These are phyloP conservation scores for Phycodurus eques DNA, from an alignment of 2,113 vertebrate species.

Conservation along the genomic window DNA sequence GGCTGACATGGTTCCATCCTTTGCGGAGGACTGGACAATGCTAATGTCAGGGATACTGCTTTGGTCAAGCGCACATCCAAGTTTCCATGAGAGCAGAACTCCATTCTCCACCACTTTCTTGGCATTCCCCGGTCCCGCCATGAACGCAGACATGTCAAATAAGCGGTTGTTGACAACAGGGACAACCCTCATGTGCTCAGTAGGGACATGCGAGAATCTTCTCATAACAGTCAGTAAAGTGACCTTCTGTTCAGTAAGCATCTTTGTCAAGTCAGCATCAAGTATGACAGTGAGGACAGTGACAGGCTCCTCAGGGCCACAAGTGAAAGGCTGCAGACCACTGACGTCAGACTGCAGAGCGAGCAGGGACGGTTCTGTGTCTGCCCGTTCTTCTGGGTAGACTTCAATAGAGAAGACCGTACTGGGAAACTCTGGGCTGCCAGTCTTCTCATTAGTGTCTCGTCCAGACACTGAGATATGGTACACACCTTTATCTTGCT, in stretches of 20 bases:
- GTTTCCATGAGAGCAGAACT: constrained; percentile 90
- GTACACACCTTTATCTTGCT: constrained; percentile 89
- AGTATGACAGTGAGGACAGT: constrained; percentile 93
- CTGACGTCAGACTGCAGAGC: constrained; percentile 67
- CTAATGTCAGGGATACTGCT: constrained; percentile 87
- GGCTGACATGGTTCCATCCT: constrained; percentile 91
- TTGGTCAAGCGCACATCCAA: constrained; percentile 90
- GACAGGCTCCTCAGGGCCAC: constrained; percentile 81
- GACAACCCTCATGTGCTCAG: constrained; percentile 88
- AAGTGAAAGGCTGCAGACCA: constrained; percentile 75
- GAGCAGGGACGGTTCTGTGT: constrained; percentile 77
- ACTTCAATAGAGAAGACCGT: constrained; percentile 93
- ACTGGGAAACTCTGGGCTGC: constrained; percentile 73
- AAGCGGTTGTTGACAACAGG: constrained; percentile 95
- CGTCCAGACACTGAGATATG: constrained; percentile 82
- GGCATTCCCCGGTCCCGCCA: constrained; percentile 96
- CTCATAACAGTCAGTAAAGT: constrained; percentile 82
- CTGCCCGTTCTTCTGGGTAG: constrained; percentile 86
- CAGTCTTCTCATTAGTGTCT: constrained; percentile 74
- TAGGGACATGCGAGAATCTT: constrained; percentile 85
- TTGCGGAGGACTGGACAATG: constrained; percentile 86
- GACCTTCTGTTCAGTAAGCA: constrained; percentile 86
- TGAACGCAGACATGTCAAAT: constrained; percentile 97
- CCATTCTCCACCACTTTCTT: constrained; percentile 97
- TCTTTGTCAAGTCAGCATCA: constrained; percentile 95